phyloP scores from a whole-genome alignment of 2,797 vertebrate species.

The Neoniphon sammara region DNA sequence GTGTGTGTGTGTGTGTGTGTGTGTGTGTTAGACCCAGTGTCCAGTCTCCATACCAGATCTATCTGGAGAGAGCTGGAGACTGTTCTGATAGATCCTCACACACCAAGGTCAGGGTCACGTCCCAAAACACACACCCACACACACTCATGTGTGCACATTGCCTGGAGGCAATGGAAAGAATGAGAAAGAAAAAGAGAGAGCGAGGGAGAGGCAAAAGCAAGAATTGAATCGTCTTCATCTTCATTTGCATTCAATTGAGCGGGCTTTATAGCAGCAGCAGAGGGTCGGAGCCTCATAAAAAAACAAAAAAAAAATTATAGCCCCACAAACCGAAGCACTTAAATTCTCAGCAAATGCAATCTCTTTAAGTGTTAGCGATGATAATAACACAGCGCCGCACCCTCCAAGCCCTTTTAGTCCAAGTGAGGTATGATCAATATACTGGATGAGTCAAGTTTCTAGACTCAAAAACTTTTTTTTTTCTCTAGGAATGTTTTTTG shows the following conservation, averaged over 20 bases:
- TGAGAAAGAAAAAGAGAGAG: not conserved
- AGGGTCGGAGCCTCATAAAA: not conserved
- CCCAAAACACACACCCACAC: not conserved
- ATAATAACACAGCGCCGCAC: conserved; percentile 11
- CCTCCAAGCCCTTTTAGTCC: conserved; percentile 1
- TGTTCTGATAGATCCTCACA: conserved; percentile 17
- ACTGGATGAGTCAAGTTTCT: not conserved
- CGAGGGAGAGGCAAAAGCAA: conserved; percentile 5
- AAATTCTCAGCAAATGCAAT: conserved; percentile 30
- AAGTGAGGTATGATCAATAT: conserved; percentile 13
- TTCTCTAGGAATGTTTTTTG: not conserved
- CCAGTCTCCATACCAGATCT: conserved; percentile 14
- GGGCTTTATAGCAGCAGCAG: conserved; percentile 23
- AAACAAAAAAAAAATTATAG: conserved; percentile 28
- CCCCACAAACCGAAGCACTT: conserved; percentile 16
- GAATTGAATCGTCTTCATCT: conserved; percentile 23
- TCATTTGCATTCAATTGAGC: conserved; percentile 54
- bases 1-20: too few relatives aligned
- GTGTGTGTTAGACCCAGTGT: too few relatives aligned
- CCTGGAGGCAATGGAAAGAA: conserved; percentile 23
- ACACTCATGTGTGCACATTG: conserved; percentile 19
- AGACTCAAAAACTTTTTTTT: not conserved
- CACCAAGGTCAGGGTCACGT: conserved; percentile 40
- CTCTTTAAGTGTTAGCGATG: conserved; percentile 40
- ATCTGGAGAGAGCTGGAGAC: conserved; percentile 23